These are phyloP conservation scores for Agrypnus murinus DNA, from an alignment of 2,888 invertebrate genomes.

Conservation along the genomic window DNA sequence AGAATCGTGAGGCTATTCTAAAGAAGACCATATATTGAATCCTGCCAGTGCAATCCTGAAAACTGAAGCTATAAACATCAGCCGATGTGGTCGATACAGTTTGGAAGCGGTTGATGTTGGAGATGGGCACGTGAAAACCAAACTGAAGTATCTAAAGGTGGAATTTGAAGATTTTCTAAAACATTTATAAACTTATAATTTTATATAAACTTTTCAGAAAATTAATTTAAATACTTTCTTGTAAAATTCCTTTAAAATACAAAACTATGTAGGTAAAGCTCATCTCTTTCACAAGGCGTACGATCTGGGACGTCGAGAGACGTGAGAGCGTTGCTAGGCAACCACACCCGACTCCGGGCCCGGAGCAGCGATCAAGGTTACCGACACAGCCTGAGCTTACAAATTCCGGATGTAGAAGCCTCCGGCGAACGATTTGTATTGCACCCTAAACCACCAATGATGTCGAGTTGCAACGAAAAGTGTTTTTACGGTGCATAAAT, in stretches of 20 bases:
- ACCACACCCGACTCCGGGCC: constrained; percentile 59
- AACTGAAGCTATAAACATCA: constrained; percentile 58
- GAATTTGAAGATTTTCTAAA: neutral
- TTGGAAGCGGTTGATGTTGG: constrained; percentile 49
- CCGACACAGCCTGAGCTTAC: constrained; percentile 59
- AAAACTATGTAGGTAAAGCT: constrained; percentile 23
- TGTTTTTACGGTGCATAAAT: constrained; percentile 49
- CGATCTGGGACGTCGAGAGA: constrained; percentile 53
- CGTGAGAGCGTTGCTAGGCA: constrained; percentile 59
- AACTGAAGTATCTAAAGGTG: neutral
- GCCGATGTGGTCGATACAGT: constrained; percentile 58
- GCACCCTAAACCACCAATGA: constrained; percentile 50
- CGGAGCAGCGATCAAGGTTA: constrained; percentile 67
- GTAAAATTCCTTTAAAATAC: constrained; percentile 18
- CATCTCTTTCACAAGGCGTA: constrained; percentile 43
- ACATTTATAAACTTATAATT: neutral
- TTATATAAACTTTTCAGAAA: neutral
- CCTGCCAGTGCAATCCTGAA: constrained; percentile 57
- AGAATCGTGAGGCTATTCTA: constrained; percentile 41
- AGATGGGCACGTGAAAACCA: constrained; percentile 35
- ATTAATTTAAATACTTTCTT: neutral
- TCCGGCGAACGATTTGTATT: constrained; percentile 54
- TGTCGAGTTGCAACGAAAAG: constrained; percentile 41
- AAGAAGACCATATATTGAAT: constrained; percentile 54
- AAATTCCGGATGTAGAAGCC: constrained; percentile 55